Percentiles rank a stretch among this genome's conserved stretches.
Conservation (phyloP, 2,888 invertebrate genomes). For the Iphiclides podalirius region DNA sequence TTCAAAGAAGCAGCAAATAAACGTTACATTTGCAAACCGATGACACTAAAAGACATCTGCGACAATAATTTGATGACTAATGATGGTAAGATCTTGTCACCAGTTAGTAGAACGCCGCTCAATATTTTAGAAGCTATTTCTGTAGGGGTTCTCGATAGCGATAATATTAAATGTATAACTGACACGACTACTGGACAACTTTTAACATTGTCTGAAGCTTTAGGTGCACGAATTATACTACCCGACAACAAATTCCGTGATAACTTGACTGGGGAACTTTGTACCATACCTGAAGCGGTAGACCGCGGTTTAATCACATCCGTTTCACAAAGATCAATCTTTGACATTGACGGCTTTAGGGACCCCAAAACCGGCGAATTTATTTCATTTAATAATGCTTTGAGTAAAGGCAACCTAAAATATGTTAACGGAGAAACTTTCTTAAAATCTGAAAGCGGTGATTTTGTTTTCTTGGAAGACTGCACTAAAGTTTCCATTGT, state of each 20-base stretch:
- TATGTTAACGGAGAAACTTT: constrained; percentile 86
- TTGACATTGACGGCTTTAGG: constrained; percentile 94
- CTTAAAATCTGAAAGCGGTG: constrained; percentile 86
- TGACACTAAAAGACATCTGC: constrained; percentile 94
- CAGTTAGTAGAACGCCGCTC: constrained; percentile 86
- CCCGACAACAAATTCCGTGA: constrained; percentile 88
- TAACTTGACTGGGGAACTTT: constrained; percentile 84
- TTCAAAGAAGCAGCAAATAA: constrained; percentile 91
- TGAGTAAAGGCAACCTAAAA: constrained; percentile 87
- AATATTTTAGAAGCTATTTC: constrained; percentile 92
- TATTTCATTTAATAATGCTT: constrained; percentile 90
- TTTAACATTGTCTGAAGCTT: constrained; percentile 91
- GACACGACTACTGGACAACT: constrained; percentile 89
- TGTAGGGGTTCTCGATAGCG: constrained; percentile 92
- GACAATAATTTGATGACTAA: constrained; percentile 89
- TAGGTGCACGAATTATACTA: constrained; percentile 89
- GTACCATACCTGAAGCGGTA: constrained; percentile 92
- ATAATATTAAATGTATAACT: constrained; percentile 90
- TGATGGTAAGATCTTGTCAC: constrained; percentile 88
- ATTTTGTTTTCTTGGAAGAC: constrained; percentile 87
- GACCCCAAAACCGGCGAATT: constrained; percentile 90
- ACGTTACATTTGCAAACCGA: constrained; percentile 90
- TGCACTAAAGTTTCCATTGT: constrained; percentile 89
- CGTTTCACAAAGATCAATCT: constrained; percentile 92
- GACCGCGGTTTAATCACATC: constrained; percentile 93